phyloP scores from a whole-genome alignment of 2,113 vertebrate species.

The Aspidoscelis tigris region DNA sequence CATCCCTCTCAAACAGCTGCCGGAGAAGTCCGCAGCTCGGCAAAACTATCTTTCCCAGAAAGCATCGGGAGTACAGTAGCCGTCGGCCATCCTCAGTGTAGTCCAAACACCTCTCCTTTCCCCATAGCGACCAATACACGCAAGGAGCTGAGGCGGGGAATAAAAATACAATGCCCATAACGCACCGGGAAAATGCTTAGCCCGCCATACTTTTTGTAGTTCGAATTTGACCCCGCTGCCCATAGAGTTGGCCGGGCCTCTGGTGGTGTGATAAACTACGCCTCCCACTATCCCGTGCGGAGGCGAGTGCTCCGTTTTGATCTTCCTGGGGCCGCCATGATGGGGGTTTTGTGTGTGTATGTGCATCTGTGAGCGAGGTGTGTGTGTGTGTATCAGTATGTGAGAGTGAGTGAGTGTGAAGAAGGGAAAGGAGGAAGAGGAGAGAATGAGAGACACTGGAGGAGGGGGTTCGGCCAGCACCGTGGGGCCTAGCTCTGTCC shows the following conservation, averaged over 20 bases:
- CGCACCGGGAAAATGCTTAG: neutral
- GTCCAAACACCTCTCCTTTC: constrained; percentile 27
- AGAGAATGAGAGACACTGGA: constrained; percentile 3
- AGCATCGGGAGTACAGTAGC: neutral
- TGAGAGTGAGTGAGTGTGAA: constrained; percentile 15
- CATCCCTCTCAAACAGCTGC: too few species aligned
- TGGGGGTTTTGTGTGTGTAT: constrained; percentile 36
- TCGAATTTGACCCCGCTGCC: neutral
- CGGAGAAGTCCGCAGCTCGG: too few species aligned
- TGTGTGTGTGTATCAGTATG: constrained; percentile 21
- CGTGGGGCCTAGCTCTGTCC: constrained; percentile 11
- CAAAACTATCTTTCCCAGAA: constrained; percentile 31
- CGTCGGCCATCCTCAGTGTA: constrained; percentile 19
- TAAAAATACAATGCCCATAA: constrained; percentile 4
- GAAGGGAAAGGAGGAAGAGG: constrained; percentile 5
- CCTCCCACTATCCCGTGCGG: neutral
- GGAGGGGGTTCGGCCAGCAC: neutral
- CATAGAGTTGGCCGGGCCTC: neutral
- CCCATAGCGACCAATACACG: neutral
- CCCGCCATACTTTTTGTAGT: constrained; percentile 26
- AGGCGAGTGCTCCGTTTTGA: neutral
- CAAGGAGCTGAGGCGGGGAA: too few species aligned
- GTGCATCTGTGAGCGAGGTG: neutral
- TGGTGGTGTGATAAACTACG: neutral
- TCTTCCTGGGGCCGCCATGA: constrained; percentile 35